phyloP scores from a whole-genome alignment of 2,113 vertebrate genomes.

The Alexandromys fortis region DNA sequence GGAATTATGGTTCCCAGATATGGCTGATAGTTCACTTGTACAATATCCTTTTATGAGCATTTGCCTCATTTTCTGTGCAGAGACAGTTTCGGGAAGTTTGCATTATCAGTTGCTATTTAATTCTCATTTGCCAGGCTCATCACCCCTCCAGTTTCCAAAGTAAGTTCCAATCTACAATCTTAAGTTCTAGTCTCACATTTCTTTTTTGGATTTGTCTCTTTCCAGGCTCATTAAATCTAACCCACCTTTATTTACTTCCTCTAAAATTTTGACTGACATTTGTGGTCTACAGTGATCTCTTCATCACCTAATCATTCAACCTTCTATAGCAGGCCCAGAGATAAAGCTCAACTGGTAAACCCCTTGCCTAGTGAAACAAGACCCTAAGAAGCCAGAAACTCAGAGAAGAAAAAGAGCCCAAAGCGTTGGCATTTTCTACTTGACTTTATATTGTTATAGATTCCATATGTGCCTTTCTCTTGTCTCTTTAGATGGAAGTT shows the following conservation, averaged over 20 bases:
- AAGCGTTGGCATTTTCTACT: not conserved
- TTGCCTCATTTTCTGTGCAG: not conserved
- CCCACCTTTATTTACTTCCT: not conserved
- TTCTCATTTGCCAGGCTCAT: not conserved
- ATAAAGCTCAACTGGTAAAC: not conserved
- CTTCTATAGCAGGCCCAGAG: not conserved
- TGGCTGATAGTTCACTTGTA: not conserved
- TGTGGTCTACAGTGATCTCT: not conserved
- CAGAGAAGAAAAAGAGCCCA: not conserved
- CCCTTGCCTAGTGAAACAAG: not conserved
- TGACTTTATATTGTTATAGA: not conserved
- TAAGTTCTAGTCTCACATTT: not conserved
- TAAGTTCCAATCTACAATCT: not conserved
- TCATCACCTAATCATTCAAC: not conserved
- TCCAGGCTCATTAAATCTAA: not conserved
- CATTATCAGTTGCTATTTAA: not conserved
- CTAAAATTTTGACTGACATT: not conserved
- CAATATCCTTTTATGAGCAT: not conserved
- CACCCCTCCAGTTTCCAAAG: not conserved
- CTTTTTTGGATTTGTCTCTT: not conserved
- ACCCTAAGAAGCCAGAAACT: not conserved
- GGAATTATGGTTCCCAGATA: not conserved
- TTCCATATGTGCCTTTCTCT: not conserved
- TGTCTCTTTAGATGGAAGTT: not conserved
- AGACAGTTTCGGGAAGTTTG: not conserved